phyloP scores from a whole-genome alignment of 2,797 vertebrate species.

The Thamnophis elegans region DNA sequence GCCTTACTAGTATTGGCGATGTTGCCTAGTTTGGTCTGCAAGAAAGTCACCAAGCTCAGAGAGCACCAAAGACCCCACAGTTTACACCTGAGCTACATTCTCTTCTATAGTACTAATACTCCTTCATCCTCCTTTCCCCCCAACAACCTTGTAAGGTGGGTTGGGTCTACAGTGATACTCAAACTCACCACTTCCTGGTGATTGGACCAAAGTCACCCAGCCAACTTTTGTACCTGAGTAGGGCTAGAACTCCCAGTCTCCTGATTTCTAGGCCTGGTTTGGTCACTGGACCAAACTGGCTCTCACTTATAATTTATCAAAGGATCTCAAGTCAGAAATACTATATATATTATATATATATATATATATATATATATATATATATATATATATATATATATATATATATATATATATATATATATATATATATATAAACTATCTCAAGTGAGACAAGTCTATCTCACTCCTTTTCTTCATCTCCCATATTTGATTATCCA shows the following conservation, averaged over 20 bases:
- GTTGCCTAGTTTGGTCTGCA: background rate
- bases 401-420: background rate
- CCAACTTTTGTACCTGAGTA: background rate
- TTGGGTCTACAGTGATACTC: background rate
- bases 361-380: background rate
- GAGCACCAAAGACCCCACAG: background rate
- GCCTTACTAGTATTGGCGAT: background rate
- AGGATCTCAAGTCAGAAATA: background rate
- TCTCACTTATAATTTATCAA: background rate
- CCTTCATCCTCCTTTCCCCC: background rate
- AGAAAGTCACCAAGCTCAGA: background rate
- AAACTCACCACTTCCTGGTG: too few relatives aligned
- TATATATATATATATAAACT: background rate
- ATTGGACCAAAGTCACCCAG: background rate
- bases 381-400: background rate
- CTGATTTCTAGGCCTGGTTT: background rate
- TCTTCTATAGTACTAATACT: background rate
- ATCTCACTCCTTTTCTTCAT: background rate
- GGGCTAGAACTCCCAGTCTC: background rate
- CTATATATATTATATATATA: background rate
- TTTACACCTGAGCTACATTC: background rate
- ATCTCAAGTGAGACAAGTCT: background rate
- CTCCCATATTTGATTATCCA: background rate
- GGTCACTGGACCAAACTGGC: background rate
- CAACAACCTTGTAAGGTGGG: background rate